These are phyloP conservation scores for Apoda limacodes DNA, from an alignment of 2,888 invertebrate genomes.

Conservation along the genomic window DNA sequence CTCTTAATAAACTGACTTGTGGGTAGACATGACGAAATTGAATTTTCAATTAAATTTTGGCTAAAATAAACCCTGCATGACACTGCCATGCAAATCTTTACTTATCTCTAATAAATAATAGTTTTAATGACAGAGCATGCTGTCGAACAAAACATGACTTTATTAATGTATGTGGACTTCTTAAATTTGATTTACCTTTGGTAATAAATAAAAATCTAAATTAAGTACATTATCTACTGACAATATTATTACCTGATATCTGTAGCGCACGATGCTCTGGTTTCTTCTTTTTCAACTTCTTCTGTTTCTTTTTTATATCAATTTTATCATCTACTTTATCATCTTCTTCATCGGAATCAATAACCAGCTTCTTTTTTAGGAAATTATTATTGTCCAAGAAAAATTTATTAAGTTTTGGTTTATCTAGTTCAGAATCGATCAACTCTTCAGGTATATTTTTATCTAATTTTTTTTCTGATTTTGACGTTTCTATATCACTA, in stretches of 20 bases:
- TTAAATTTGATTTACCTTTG: no score
- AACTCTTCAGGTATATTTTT: constrained; percentile 27
- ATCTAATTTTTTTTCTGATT: constrained; percentile 8
- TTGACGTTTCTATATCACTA: constrained; percentile 3
- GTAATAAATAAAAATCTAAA: no score
- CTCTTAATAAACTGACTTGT: no score
- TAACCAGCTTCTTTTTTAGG: constrained; percentile 44
- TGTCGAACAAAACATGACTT: no score
- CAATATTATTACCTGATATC: constrained; percentile 63
- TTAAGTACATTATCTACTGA: no score
- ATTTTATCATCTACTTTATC: constrained; percentile 20
- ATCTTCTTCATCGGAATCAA: constrained; percentile 53
- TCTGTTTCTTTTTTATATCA: constrained; percentile 31
- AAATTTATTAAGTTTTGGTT: constrained; percentile 39
- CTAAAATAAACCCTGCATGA: no score
- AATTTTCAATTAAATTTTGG: no score
- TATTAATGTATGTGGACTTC: no score
- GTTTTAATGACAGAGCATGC: no score
- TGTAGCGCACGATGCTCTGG: constrained; percentile 43
- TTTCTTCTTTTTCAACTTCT: constrained; percentile 46
- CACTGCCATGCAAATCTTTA: no score
- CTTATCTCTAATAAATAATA: no score
- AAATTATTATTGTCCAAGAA: constrained; percentile 27
- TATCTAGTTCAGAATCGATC: constrained; percentile 39
- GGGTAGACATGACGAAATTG: no score